Percentiles rank a stretch among this genome's conserved stretches.
Evolutionary conservation across 2,113 vertebrate species (phyloP).

Genomic region (Cathartes aura): DNA sequence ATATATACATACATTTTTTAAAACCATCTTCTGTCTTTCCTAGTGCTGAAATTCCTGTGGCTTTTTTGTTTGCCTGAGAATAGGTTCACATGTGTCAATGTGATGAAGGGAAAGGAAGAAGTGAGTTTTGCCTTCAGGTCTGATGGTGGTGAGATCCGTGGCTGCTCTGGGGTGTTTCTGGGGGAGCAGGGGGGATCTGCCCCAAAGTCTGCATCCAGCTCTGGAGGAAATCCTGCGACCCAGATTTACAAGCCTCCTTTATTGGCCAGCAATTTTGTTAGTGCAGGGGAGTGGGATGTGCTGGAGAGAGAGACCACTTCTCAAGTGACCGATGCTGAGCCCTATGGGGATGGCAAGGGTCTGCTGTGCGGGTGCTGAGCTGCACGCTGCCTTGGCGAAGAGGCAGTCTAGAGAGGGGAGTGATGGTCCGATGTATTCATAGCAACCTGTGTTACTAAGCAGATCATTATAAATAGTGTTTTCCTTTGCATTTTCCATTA

Average conservation of each 20-base stretch:
- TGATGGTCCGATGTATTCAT: not conserved
- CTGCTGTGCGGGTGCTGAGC: not conserved
- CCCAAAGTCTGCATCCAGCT: not conserved
- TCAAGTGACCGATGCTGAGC: not conserved
- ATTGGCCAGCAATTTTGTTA: not conserved
- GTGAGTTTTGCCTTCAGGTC: not conserved
- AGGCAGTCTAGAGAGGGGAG: not conserved
- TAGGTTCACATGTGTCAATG: accelerated
- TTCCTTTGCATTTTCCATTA: not conserved
- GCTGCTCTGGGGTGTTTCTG: accelerated
- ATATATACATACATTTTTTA: not conserved
- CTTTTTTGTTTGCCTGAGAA: not conserved
- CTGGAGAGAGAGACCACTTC: not conserved
- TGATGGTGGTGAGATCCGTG: not conserved
- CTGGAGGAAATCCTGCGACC: not conserved
- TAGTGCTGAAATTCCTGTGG: not conserved
- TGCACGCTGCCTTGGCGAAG: not conserved
- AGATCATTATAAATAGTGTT: not conserved
- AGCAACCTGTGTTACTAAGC: not conserved
- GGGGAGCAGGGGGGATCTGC: not conserved
- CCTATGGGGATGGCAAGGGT: accelerated
- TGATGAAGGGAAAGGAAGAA: not conserved
- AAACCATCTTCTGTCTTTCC: not conserved
- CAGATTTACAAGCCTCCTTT: not conserved
- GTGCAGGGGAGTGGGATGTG: not conserved